Percentiles rank a stretch among this genome's conserved stretches.
Conservation (phyloP, 2,797 vertebrate genomes). For the Urosaurus nigricauda region DNA sequence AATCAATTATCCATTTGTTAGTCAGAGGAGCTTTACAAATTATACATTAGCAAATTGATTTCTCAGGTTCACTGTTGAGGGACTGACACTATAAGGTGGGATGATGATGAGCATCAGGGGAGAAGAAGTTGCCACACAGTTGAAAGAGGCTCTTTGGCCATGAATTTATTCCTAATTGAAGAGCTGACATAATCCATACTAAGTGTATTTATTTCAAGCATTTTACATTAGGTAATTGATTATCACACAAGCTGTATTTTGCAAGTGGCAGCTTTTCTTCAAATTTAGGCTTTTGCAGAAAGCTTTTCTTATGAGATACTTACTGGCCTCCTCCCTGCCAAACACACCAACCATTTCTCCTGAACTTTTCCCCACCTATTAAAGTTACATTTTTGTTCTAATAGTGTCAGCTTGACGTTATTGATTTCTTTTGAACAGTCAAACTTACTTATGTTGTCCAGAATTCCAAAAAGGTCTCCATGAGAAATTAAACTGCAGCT, state of each 20-base stretch:
- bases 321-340: constrained; percentile 49
- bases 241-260: constrained; percentile 70
- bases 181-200: constrained; percentile 84
- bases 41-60: constrained; percentile 89
- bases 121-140: constrained; percentile 79
- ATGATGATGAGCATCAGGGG: constrained; percentile 80
- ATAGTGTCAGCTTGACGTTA: constrained; percentile 80
- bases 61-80: constrained; percentile 78
- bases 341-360: constrained; percentile 44
- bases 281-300: constrained; percentile 71
- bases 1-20: constrained; percentile 90
- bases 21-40: constrained; percentile 84
- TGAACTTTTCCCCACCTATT: constrained; percentile 75
- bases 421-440: constrained; percentile 81
- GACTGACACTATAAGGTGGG: constrained; percentile 77
- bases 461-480: constrained; percentile 81
- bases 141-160: constrained; percentile 80
- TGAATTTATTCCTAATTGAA: constrained; percentile 85
- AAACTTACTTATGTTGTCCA: constrained; percentile 79
- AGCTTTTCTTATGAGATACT: constrained; percentile 66
- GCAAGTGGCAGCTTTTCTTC: constrained; percentile 64
- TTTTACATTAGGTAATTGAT: constrained; percentile 82
- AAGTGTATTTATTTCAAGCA: constrained; percentile 79
- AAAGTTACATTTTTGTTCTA: constrained; percentile 78
- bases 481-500: constrained; percentile 78